Evolutionary conservation across 2,888 invertebrate species (phyloP), one percentile per base, ranked within the genome.

Genomic region (Schizaphis graminum): DNA sequence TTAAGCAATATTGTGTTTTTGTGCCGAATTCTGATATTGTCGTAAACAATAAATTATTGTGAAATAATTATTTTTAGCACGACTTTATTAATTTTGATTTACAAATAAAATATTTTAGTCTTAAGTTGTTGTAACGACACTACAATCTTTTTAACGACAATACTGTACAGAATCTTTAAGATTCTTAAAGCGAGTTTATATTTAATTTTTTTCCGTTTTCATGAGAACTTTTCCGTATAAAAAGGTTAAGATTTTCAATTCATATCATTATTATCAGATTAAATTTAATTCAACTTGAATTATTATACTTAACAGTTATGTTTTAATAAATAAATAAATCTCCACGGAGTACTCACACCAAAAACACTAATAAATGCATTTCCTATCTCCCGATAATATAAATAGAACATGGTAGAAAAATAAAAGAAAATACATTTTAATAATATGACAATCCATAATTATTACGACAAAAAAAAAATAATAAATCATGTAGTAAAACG

Each of bases 381-480:
- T 44, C 13, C 16, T 5, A n/a, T 86, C 5, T 28, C 47, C 28
- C 13, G 5, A 5, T 13, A 86, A 86, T 28, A 86, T 28, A 86
- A 47, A 47, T 85, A 28, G 13, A 11, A 86, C 8, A 44, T 28
- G 7, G 28, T 47, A 5, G 2, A 44, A 47, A 86, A 86, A 28
- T 28, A 47, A 35, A 24, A 77, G 2, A 35, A 77, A 35, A 77
- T 77, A 35, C 35, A 77, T 21, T 67, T 35, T 35, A 41, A 35
- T 77, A 77, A 77, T 86, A 86, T 47, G 86, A 86, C 26, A 86
- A 86, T 47, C 86, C 44, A 47, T 86, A 86, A 47, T n/a, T n/a
- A 47, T 86, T 86, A 13, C 16, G 5, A n/a, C 5, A 21, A n/a
- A 16, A 77, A 77, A 35, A 21, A 77, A 21, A 77, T 21, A 77